Conservation (phyloP, 2,797 vertebrate species). For the Tokudaia tokunoshimensis region DNA sequence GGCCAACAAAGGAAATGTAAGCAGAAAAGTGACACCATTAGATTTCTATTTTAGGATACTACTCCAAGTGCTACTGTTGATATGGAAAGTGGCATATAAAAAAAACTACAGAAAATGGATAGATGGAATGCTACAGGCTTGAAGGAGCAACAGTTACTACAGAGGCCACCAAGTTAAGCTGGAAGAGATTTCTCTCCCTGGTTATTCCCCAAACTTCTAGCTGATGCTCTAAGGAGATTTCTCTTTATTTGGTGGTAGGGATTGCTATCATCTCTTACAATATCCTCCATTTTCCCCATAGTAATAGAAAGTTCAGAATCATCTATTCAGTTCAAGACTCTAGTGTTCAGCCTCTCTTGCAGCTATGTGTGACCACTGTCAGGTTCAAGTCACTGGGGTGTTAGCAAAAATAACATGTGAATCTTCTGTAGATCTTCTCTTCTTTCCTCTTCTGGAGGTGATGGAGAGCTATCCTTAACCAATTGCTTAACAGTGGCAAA, state of each 20-base stretch:
- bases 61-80: neutral
- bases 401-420: neutral
- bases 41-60: neutral
- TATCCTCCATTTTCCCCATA: neutral
- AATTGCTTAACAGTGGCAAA: neutral
- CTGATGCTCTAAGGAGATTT: neutral
- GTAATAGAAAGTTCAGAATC: neutral
- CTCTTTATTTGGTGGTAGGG: neutral
- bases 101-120: neutral
- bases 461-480: neutral
- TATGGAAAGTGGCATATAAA: neutral
- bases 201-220: neutral
- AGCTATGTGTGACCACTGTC: neutral
- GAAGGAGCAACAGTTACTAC: neutral
- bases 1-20: constrained; percentile 37
- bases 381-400: neutral
- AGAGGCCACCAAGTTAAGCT: neutral
- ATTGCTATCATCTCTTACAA: neutral
- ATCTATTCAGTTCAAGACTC: neutral
- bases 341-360: neutral
- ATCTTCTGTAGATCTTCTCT: neutral
- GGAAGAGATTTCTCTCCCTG: neutral
- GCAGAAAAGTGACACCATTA: neutral
- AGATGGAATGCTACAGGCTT: neutral
- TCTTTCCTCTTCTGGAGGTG: neutral